Evolutionary conservation across 2,113 vertebrate species (phyloP).

Genomic region (Brienomyrus longianalis): DNA sequence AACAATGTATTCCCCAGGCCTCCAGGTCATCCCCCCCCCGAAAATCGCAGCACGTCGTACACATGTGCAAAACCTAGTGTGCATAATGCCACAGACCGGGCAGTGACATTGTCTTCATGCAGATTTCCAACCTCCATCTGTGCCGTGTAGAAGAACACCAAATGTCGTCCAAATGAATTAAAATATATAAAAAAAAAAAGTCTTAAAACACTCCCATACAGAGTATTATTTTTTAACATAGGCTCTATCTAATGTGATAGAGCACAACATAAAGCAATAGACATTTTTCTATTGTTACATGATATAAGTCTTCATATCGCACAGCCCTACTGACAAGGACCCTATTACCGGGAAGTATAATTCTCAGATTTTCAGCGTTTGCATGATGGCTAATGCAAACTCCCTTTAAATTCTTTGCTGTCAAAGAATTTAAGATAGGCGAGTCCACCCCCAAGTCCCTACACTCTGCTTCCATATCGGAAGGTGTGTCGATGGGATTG

Average conservation of each 20-base stretch:
- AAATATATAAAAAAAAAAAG: background rate
- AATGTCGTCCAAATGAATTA: background rate
- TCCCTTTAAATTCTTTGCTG: background rate
- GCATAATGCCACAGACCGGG: background rate
- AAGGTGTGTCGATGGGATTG: too few species aligned
- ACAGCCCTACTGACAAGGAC: background rate
- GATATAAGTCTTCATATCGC: background rate
- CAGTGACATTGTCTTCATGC: background rate
- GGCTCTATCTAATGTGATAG: background rate
- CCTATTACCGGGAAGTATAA: background rate
- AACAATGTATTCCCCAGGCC: background rate
- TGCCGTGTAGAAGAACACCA: background rate
- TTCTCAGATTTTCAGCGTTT: background rate
- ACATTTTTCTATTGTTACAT: background rate
- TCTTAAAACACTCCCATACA: background rate
- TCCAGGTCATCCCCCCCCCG: background rate
- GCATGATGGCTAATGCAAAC: background rate
- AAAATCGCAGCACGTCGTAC: background rate
- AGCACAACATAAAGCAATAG: too few species aligned
- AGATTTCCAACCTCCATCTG: background rate
- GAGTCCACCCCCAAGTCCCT: too few species aligned
- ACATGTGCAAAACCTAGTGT: background rate
- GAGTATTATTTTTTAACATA: background rate
- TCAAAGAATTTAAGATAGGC: too few species aligned
- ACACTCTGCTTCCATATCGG: too few species aligned